A percentile compares a stretch with the other conserved stretches of the same genome.
Conservation (phyloP, 2,888 invertebrate genomes). For the Meghimatium bilineatum region DNA sequence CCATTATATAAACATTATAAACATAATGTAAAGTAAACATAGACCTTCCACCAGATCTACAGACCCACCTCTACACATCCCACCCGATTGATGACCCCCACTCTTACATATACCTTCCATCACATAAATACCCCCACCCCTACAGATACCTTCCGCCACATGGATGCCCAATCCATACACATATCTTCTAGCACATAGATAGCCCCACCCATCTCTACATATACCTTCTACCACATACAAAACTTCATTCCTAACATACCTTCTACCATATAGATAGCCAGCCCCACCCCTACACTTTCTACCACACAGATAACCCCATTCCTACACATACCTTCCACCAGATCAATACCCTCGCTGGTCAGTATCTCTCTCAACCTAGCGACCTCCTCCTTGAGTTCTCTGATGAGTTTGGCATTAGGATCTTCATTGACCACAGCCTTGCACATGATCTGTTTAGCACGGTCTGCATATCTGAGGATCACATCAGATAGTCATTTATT, state of each 20-base stretch:
- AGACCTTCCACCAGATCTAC: not conserved
- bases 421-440: constrained; percentile 99
- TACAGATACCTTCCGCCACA: constrained; percentile 69
- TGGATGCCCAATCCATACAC: constrained; percentile 85
- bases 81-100: not conserved
- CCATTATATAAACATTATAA: too few species aligned
- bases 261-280: not conserved
- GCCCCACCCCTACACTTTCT: not conserved
- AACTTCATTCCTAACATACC: not conserved
- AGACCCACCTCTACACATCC: not conserved
- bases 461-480: constrained; percentile 91
- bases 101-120: not conserved
- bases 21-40: too few species aligned
- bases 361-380: constrained; percentile 93
- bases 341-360: constrained; percentile 95
- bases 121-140: too few species aligned
- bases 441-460: constrained; percentile 99
- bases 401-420: constrained; percentile 98
- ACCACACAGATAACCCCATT: too few species aligned
- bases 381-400: constrained; percentile 99
- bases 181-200: not conserved
- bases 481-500: not conserved
- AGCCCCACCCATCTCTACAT: not conserved
- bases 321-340: constrained; percentile 66
- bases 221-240: not conserved